Evolutionary conservation across 30 jellyfish, hydroid and myxozoan species (phyloP).

Genomic region (Chrysaora quinquecirrha): DNA sequence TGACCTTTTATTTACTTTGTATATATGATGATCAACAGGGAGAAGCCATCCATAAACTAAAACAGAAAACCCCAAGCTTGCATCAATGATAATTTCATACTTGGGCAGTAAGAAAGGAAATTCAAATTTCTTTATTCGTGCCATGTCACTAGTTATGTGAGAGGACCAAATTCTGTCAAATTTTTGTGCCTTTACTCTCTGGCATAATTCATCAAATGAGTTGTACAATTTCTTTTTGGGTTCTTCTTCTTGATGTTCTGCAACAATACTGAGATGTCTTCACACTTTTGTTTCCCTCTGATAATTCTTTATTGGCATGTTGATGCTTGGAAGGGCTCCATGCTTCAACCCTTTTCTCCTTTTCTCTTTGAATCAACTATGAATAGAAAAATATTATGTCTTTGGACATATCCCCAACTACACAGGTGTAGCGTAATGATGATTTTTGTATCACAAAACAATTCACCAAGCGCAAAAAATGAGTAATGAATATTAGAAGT

Average conservation of each 20-base stretch:
- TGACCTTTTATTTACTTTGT: constrained; percentile 13
- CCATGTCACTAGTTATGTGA: constrained; percentile 22
- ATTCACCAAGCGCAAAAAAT: no score
- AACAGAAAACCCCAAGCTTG: constrained; percentile 22
- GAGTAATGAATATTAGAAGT: no score
- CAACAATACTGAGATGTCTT: constrained; percentile 1
- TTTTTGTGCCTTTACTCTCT: constrained; percentile 15
- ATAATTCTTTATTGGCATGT: constrained; percentile 4
- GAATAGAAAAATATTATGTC: constrained; percentile 18
- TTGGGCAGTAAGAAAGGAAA: constrained; percentile 40
- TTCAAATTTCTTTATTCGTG: constrained; percentile 7
- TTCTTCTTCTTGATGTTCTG: constrained; percentile 9
- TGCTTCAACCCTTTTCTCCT: constrained; percentile 43
- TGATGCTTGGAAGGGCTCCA: constrained; percentile 47
- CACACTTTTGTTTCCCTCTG: neutral
- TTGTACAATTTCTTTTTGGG: constrained; percentile 10
- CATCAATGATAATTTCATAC: constrained; percentile 32
- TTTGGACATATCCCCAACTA: no score
- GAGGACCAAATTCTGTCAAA: constrained; percentile 23
- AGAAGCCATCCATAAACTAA: constrained; percentile 31
- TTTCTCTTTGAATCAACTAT: constrained; percentile 52
- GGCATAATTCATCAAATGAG: constrained; percentile 24
- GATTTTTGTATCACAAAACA: no score
- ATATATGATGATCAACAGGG: constrained; percentile 22
- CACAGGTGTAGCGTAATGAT: no score